Evolutionary conservation across 1,140 invertebrate species (phyloP).

Genomic region (Muscidifurax raptorellus): DNA sequence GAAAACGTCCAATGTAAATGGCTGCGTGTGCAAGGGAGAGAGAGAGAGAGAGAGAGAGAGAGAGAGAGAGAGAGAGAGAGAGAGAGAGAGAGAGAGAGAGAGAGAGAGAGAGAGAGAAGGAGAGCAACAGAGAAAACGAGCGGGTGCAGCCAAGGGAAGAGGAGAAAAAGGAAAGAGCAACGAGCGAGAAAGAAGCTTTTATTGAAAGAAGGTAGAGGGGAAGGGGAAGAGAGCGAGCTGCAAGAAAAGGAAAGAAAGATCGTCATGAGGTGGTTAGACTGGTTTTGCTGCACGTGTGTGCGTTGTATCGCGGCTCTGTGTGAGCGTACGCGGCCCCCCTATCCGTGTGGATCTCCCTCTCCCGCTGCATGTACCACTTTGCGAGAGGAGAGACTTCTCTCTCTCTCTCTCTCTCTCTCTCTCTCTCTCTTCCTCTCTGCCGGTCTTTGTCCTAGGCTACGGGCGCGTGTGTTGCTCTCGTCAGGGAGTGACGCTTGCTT

Average conservation of each 20-base stretch:
- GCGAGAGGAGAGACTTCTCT: constrained; percentile 30
- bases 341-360: constrained; percentile 49
- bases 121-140: background rate
- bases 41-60: constrained; percentile 50
- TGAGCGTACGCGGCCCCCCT: constrained; percentile 41
- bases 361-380: constrained; percentile 51
- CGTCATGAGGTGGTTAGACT: constrained; percentile 74
- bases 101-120: background rate
- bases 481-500: constrained; percentile 41
- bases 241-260: constrained; percentile 51
- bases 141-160: constrained; percentile 11
- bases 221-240: constrained; percentile 18
- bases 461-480: constrained; percentile 57
- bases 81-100: background rate
- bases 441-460: constrained; percentile 42
- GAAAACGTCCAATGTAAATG: background rate
- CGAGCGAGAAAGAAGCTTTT: constrained; percentile 49
- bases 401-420: constrained; percentile 51
- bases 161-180: constrained; percentile 34
- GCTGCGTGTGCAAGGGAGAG: constrained; percentile 39
- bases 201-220: constrained; percentile 41
- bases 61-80: background rate
- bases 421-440: constrained; percentile 44
- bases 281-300: constrained; percentile 68
- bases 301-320: constrained; percentile 53